Percentiles rank a stretch among this genome's conserved stretches.
These are phyloP conservation scores for Semicossyphus pulcher DNA, from an alignment of 2,113 vertebrate species.

Conservation along the genomic window DNA sequence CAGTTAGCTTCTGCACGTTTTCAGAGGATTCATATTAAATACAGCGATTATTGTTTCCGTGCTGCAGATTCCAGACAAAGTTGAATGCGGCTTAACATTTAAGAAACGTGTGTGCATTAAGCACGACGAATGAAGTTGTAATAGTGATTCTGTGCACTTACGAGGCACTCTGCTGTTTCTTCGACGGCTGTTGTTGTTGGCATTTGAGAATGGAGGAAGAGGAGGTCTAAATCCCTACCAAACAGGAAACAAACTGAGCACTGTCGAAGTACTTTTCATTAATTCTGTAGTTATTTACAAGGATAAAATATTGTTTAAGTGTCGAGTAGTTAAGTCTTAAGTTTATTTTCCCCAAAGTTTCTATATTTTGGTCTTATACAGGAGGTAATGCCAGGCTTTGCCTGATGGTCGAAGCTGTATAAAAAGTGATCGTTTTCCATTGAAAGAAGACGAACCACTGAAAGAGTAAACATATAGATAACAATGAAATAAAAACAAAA, in stretches of 20 bases:
- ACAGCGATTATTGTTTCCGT: background rate
- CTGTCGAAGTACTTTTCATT: slow-evolving; percentile 58
- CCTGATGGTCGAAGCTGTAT: background rate
- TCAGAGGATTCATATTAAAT: slow-evolving; percentile 40
- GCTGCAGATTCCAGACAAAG: slow-evolving; percentile 4
- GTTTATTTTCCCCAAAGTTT: background rate
- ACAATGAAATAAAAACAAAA: background rate
- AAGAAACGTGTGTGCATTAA: slow-evolving; percentile 7
- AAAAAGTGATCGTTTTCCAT: slow-evolving; percentile 19
- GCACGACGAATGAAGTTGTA: slow-evolving; percentile 16
- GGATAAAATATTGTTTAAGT: background rate
- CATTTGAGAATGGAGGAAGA: slow-evolving; percentile 85
- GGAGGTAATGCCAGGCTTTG: background rate
- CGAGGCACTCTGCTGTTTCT: slow-evolving; percentile 78
- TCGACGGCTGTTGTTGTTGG: slow-evolving; percentile 86
- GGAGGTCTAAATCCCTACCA: slow-evolving; percentile 84
- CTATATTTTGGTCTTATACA: background rate
- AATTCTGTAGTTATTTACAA: background rate
- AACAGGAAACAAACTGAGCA: slow-evolving; percentile 83
- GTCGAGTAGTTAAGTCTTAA: background rate
- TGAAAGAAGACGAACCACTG: background rate
- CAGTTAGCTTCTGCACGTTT: slow-evolving; percentile 75
- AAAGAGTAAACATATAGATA: background rate
- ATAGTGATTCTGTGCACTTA: slow-evolving; percentile 76
- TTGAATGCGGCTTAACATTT: background rate